Evolutionary conservation across 2,888 invertebrate species (phyloP).

Genomic region (Amphipyra berbera): DNA sequence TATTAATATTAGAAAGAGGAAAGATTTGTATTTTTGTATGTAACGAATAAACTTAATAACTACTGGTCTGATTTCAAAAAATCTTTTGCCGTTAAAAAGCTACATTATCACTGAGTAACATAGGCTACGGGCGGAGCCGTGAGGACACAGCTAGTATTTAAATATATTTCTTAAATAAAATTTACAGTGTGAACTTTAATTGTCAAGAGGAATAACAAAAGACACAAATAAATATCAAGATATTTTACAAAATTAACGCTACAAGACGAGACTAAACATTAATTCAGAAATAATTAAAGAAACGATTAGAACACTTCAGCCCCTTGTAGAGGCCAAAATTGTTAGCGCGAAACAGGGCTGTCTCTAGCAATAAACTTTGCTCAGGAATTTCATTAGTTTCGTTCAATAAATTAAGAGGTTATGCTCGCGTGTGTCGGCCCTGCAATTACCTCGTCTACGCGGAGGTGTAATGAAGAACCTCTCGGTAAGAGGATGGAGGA

Average conservation of each 20-base stretch:
- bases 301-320: conserved; percentile 81
- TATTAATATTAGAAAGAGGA: too few relatives aligned
- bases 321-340: conserved; percentile 77
- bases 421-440: conserved; percentile 89
- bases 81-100: too few relatives aligned
- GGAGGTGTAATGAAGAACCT: conserved; percentile 86
- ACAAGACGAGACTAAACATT: conserved; percentile 74
- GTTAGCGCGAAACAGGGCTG: conserved; percentile 86
- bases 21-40: too few relatives aligned
- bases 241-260: conserved; percentile 72
- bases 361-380: conserved; percentile 87
- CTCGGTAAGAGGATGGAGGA: conserved; percentile 64
- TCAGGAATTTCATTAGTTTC: conserved; percentile 89
- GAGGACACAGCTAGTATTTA: too few relatives aligned
- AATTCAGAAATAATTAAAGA: conserved; percentile 88
- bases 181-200: too few relatives aligned
- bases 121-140: too few relatives aligned
- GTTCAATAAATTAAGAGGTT: conserved; percentile 90
- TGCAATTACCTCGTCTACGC: conserved; percentile 86
- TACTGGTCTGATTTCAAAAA: too few relatives aligned
- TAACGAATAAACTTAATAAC: too few relatives aligned
- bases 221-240: conserved; percentile 40
- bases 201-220: conserved; percentile 6
- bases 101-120: too few relatives aligned
- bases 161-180: too few relatives aligned